Percentiles rank a stretch among this genome's conserved stretches.
Conservation (phyloP, 2,113 vertebrate genomes). For the Rhadina sibilatrix region DNA sequence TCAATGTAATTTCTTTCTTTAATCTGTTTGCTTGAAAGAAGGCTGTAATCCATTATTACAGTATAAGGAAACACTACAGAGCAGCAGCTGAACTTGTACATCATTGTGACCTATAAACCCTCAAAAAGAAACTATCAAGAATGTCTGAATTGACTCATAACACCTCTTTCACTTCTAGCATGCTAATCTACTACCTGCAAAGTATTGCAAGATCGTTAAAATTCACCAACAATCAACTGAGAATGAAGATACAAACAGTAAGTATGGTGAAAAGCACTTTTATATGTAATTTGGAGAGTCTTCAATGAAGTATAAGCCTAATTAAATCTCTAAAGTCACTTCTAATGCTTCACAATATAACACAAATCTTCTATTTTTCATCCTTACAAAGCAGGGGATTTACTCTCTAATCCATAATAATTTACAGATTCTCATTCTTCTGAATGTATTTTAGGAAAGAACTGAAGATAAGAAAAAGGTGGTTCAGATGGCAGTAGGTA, state of each 20-base stretch:
- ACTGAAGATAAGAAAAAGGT: conserved; percentile 96
- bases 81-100: background rate
- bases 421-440: background rate
- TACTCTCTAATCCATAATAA: background rate
- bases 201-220: conserved; percentile 93
- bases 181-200: conserved; percentile 98
- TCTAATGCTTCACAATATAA: background rate
- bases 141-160: background rate
- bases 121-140: background rate
- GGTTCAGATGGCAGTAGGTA: conserved; percentile 89
- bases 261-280: conserved; percentile 53
- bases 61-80: background rate
- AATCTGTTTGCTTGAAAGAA: background rate
- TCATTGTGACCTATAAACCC: background rate
- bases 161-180: conserved; percentile 76
- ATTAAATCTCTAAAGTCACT: background rate
- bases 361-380: background rate
- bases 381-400: background rate
- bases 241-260: conserved; percentile 91
- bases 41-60: background rate
- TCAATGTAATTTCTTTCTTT: background rate
- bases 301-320: background rate
- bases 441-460: conserved; percentile 79
- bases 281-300: background rate
- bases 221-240: conserved; percentile 95